These are phyloP conservation scores for Cosmorhoe ocellata DNA, from an alignment of 2,888 invertebrate species.

Conservation along the genomic window DNA sequence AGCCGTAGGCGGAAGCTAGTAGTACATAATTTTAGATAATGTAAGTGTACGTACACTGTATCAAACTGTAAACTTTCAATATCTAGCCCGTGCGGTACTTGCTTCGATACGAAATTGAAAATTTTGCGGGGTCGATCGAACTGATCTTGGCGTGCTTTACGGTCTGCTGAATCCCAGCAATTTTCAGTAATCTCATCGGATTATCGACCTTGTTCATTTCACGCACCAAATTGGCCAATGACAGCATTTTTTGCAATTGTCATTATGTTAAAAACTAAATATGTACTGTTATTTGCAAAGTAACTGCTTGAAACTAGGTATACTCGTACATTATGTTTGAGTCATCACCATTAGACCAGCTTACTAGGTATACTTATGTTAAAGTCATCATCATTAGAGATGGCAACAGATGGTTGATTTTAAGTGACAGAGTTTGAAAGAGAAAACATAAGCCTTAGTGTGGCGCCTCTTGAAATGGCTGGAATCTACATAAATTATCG, in stretches of 20 bases:
- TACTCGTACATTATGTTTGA: too few species aligned
- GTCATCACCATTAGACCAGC: constrained; percentile 4
- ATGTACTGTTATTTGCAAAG: too few species aligned
- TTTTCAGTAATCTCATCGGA: constrained; percentile 16
- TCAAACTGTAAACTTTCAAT: background rate
- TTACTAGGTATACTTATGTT: too few species aligned
- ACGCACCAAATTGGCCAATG: constrained; percentile 11
- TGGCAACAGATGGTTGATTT: constrained; percentile 8
- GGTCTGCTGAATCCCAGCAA: constrained; percentile 19
- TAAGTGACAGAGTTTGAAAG: constrained; percentile 23
- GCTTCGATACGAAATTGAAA: constrained; percentile 18
- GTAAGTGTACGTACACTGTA: too few species aligned
- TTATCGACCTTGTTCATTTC: constrained; percentile 15
- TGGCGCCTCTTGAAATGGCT: constrained; percentile 12
- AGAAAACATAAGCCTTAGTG: constrained; percentile 27
- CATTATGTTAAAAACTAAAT: too few species aligned
- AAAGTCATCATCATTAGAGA: constrained; percentile 2
- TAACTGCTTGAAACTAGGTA: too few species aligned
- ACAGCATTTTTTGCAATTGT: too few species aligned
- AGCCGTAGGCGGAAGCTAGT: too few species aligned
- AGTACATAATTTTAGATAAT: too few species aligned
- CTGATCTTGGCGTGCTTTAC: constrained; percentile 22
- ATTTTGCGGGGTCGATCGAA: constrained; percentile 18
- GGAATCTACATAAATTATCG: constrained; percentile 28
- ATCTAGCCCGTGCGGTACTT: background rate